These are phyloP conservation scores for Poeciliopsis turrubarensis DNA, from an alignment of 2,113 vertebrate genomes.

Conservation along the genomic window DNA sequence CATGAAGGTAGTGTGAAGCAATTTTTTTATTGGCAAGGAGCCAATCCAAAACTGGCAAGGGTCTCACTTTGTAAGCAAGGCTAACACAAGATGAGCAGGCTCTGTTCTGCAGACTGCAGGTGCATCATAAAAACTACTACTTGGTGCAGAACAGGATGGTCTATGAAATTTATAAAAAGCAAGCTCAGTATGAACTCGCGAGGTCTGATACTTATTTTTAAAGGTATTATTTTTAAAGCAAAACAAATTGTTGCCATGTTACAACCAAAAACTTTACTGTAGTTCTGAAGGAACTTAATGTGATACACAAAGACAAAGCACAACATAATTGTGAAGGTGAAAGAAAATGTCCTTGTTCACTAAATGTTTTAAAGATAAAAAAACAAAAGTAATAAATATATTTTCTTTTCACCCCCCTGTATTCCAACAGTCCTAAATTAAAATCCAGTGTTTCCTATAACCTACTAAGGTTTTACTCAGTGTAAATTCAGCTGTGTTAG, in stretches of 20 bases:
- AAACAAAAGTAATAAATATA: too few species aligned
- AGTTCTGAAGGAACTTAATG: too few species aligned
- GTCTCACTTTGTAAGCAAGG: constrained; percentile 7
- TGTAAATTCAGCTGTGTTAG: too few species aligned
- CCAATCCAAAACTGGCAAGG: not conserved
- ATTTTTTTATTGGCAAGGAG: not conserved
- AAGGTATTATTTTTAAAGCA: not conserved
- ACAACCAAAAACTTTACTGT: too few species aligned
- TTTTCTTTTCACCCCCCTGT: not conserved
- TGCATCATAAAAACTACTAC: not conserved
- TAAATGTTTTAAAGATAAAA: not conserved
- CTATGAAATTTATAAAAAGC: not conserved
- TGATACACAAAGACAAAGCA: not conserved
- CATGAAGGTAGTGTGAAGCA: not conserved
- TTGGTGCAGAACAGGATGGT: constrained; percentile 6
- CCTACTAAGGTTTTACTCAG: too few species aligned
- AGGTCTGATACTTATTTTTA: not conserved
- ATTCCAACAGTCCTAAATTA: not conserved
- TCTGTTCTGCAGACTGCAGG: not conserved
- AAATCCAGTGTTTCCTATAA: not conserved
- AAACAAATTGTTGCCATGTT: not conserved
- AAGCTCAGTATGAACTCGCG: not conserved
- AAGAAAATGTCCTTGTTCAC: not conserved
- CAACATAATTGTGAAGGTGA: not conserved
- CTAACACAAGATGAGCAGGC: not conserved